Conservation (phyloP, 2,113 vertebrate genomes). For the Atractosteus spatula region DNA sequence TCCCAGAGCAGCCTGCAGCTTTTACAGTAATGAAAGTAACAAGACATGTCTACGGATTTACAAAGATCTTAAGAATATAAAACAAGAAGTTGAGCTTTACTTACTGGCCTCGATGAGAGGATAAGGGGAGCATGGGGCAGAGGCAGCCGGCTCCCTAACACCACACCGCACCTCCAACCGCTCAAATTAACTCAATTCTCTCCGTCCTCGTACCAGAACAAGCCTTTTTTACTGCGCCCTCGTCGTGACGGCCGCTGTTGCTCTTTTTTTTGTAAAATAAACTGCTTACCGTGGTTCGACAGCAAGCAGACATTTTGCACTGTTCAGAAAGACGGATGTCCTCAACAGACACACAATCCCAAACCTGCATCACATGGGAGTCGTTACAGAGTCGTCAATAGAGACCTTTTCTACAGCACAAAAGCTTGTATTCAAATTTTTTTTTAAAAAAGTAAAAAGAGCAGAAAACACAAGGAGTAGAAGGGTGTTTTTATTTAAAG, state of each 20-base stretch:
- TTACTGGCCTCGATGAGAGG: constrained; percentile 21
- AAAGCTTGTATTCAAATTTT: constrained; percentile 33
- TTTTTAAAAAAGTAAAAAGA: too few species aligned
- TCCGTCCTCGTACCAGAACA: constrained; percentile 21
- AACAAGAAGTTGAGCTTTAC: constrained; percentile 18
- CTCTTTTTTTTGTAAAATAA: constrained; percentile 18
- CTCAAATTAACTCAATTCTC: constrained; percentile 17
- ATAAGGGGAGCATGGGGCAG: neutral
- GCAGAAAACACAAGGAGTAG: too few species aligned
- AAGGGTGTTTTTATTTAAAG: too few species aligned
- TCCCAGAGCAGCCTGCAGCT: too few species aligned
- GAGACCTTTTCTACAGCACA: constrained; percentile 35
- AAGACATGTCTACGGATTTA: too few species aligned
- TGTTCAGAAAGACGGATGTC: constrained; percentile 49
- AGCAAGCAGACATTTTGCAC: constrained; percentile 52
- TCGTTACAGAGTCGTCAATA: constrained; percentile 24
- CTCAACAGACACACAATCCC: constrained; percentile 30
- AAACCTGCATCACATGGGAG: constrained; percentile 32
- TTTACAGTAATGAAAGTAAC: too few species aligned
- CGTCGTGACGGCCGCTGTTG: neutral
- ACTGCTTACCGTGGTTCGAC: constrained; percentile 27
- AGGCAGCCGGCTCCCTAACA: constrained; percentile 8
- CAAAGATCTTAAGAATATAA: neutral
- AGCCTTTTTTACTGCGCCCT: constrained; percentile 12
- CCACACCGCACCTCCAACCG: constrained; percentile 12